phyloP scores from a whole-genome alignment of 2,113 vertebrate genomes.

The Arothron firmamentum region DNA sequence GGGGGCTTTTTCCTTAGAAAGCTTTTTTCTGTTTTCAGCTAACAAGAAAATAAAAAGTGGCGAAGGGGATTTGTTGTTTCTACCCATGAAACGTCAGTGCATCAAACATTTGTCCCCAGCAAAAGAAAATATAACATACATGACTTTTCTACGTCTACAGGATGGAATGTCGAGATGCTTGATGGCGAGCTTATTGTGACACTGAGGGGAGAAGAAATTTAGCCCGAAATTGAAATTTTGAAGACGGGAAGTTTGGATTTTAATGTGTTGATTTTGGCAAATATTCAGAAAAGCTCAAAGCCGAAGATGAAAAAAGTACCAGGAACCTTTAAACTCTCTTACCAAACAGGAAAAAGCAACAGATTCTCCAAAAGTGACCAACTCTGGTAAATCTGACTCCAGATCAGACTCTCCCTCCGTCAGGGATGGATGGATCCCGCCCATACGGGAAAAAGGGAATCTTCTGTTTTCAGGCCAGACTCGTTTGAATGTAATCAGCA shows the following conservation, averaged over 20 bases:
- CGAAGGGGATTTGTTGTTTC: conserved; percentile 4
- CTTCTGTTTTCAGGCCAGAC: background rate
- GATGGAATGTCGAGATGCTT: conserved; percentile 84
- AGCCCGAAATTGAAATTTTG: background rate
- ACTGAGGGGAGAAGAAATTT: conserved; percentile 58
- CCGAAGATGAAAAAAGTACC: too few relatives aligned
- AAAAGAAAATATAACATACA: conserved; percentile 69
- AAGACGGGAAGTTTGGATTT: background rate
- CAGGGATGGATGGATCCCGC: too few relatives aligned
- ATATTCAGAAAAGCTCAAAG: too few relatives aligned
- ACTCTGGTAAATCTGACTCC: background rate
- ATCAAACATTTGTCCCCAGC: conserved; percentile 83
- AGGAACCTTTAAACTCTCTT: too few relatives aligned
- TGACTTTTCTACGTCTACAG: conserved; percentile 77
- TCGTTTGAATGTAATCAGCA: too few relatives aligned
- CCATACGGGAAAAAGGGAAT: too few relatives aligned
- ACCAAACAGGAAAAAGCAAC: too few relatives aligned
- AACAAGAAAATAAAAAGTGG: conserved; percentile 67
- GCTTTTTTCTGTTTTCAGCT: conserved; percentile 92
- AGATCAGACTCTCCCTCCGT: background rate
- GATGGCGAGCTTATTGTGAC: conserved; percentile 76
- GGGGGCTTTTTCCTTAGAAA: conserved; percentile 76
- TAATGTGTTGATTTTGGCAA: background rate
- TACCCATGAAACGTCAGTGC: conserved; percentile 81
- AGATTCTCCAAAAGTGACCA: too few relatives aligned